phyloP scores from a whole-genome alignment of 2,797 vertebrate genomes.

The Cottoperca gobio region DNA sequence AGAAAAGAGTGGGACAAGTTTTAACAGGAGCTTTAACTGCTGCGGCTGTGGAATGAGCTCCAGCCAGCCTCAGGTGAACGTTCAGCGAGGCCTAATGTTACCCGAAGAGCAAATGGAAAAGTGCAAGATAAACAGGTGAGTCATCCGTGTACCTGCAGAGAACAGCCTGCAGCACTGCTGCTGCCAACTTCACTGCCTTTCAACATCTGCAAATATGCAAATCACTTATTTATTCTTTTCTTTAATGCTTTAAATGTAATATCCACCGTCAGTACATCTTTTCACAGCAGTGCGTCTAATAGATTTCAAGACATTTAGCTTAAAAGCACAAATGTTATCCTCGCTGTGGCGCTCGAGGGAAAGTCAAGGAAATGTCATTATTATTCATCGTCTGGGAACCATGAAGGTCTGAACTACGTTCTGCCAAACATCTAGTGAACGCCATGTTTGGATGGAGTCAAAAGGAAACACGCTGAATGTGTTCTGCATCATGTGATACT shows the following conservation, averaged over 20 bases:
- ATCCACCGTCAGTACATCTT: not conserved
- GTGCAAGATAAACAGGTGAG: constrained; percentile 39
- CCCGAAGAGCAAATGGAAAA: constrained; percentile 18
- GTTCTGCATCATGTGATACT: no score
- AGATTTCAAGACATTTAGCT: no score
- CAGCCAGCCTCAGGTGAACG: constrained; percentile 25
- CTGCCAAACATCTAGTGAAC: no score
- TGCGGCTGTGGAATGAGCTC: constrained; percentile 66
- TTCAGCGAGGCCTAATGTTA: constrained; percentile 24
- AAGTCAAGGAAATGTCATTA: not conserved
- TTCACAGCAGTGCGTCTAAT: no score
- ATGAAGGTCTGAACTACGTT: not conserved
- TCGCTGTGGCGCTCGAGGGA: no score
- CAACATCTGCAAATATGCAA: not conserved
- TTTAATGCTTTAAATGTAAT: no score
- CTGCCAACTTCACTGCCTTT: not conserved
- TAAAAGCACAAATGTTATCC: no score
- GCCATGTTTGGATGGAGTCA: no score
- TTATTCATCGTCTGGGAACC: not conserved
- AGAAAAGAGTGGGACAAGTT: constrained; percentile 65
- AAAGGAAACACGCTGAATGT: no score
- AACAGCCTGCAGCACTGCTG: constrained; percentile 14
- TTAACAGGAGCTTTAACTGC: constrained; percentile 68
- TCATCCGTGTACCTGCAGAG: constrained; percentile 17
- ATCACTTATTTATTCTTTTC: not conserved